Base-by-base conservation (phyloP, 2,797 vertebrate genomes). In the Gymnoscopelus braueri region DNA sequence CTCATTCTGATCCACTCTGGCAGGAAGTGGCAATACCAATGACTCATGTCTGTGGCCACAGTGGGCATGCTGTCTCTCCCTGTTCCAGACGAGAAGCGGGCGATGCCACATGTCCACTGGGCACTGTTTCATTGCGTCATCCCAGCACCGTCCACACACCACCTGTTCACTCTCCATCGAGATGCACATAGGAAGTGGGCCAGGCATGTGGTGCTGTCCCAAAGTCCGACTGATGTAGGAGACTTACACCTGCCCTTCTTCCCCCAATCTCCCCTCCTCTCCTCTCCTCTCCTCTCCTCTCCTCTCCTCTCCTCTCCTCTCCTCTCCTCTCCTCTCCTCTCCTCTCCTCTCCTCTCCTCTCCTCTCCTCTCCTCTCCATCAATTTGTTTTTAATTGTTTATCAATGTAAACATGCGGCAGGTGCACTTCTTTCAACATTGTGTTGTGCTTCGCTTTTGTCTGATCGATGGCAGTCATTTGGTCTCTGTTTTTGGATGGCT, bases 91-190 rank as follows among this genome's bases (percentile, higher is more conserved):
- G 78, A 88, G 74, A 84, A 88, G 85, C 82, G 66, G 88, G 86
- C 77, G 88, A 85, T 82, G 78, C 88, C 89, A 91, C 92, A 91
- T 92, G 91, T 89, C 89, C 86, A 84, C 66, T 77, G 89, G 85
- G 83, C 86, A 88, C 84, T 79, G 63, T 89, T 84, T 84, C 85
- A 77, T 87, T 68, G 80, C 77, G 84, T 76, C 71, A 81, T 86
- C 88, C 82, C 89, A 91, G 79, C 88, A 91, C 85, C 84, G 69
- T 85, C 86, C 83, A 86, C 69, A 65, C 35, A 67, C 82, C 93
- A 93, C 92, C 91, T 93, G 93, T 90, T 89, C 87, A 85, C 82
- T 84, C 84, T 84, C 84, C 78, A 85, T 86, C 87, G 87, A 81
- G 83, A 83, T 76, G 84, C 77, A 80, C 77, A n/a, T n/a, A 82